Percentiles rank a stretch among this genome's conserved stretches.
Evolutionary conservation across 2,888 invertebrate species (phyloP).

Genomic region (Galerucella nymphaeae): DNA sequence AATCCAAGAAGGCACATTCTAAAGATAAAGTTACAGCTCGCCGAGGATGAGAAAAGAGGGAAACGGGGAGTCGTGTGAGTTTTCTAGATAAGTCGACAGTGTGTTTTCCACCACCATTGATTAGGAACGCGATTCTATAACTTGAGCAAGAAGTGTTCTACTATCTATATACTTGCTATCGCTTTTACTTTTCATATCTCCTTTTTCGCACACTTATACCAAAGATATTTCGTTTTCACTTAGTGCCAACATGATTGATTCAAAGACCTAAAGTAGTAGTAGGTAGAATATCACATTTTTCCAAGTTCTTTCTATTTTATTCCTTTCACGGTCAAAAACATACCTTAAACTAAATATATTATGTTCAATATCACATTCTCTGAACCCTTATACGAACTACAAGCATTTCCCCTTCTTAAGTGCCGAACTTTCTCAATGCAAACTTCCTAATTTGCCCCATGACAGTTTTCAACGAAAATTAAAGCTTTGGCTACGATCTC

Average conservation of each 20-base stretch:
- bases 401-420: constrained; percentile 40
- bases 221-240: too few species aligned
- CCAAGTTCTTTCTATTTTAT: background rate
- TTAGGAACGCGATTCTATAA: constrained; percentile 28
- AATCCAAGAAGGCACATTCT: constrained; percentile 39
- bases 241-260: too few species aligned
- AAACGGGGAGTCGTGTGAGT: constrained; percentile 29
- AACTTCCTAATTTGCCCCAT: constrained; percentile 55
- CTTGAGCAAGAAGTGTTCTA: background rate
- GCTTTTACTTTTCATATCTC: background rate
- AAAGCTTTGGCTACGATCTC: constrained; percentile 35
- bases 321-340: background rate
- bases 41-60: constrained; percentile 19
- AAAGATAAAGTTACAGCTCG: constrained; percentile 37
- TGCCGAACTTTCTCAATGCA: constrained; percentile 47
- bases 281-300: too few species aligned
- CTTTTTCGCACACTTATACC: background rate
- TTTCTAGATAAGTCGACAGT: constrained; percentile 41
- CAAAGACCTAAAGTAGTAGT: too few species aligned
- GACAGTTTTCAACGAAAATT: constrained; percentile 50
- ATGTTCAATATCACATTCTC: constrained; percentile 17
- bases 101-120: constrained; percentile 40
- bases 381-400: constrained; percentile 26
- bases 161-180: background rate
- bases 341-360: constrained; percentile 18